Conservation (phyloP, 2,888 invertebrate genomes). For the Polydrusus tereticollis region DNA sequence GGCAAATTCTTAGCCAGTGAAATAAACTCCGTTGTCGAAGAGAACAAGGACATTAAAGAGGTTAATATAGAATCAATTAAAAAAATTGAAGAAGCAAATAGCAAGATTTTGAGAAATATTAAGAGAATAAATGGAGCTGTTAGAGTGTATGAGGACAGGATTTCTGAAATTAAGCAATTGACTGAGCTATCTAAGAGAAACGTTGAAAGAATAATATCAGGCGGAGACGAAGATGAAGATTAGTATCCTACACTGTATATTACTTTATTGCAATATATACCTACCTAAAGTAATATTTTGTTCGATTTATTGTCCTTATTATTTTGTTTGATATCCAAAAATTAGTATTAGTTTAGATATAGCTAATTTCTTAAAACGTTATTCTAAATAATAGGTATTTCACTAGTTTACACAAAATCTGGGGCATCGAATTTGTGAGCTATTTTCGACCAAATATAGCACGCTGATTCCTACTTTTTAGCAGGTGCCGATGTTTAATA, state of each 20-base stretch:
- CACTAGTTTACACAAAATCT: too few species aligned
- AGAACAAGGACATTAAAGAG: slow-evolving; percentile 61
- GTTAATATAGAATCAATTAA: slow-evolving; percentile 62
- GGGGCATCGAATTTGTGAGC: too few species aligned
- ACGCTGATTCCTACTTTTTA: too few species aligned
- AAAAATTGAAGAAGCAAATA: slow-evolving; percentile 63
- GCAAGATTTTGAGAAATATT: slow-evolving; percentile 63
- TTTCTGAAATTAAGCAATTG: slow-evolving; percentile 55
- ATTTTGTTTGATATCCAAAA: background rate
- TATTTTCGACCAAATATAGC: too few species aligned
- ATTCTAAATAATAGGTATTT: too few species aligned
- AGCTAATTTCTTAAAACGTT: too few species aligned
- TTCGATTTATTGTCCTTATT: background rate
- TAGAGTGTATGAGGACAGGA: slow-evolving; percentile 58
- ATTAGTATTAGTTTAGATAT: too few species aligned
- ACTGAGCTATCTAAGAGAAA: slow-evolving; percentile 31
- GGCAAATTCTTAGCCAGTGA: slow-evolving; percentile 63
- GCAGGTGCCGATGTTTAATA: too few species aligned
- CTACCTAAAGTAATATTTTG: background rate
- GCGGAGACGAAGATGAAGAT: background rate
- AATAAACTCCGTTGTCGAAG: slow-evolving; percentile 62
- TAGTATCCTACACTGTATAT: background rate
- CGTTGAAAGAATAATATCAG: slow-evolving; percentile 8
- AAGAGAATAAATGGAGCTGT: slow-evolving; percentile 60
- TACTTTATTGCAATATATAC: too few species aligned